These are phyloP conservation scores for Bambusicola thoracicus DNA, from an alignment of 2,113 vertebrate species.

Conservation along the genomic window DNA sequence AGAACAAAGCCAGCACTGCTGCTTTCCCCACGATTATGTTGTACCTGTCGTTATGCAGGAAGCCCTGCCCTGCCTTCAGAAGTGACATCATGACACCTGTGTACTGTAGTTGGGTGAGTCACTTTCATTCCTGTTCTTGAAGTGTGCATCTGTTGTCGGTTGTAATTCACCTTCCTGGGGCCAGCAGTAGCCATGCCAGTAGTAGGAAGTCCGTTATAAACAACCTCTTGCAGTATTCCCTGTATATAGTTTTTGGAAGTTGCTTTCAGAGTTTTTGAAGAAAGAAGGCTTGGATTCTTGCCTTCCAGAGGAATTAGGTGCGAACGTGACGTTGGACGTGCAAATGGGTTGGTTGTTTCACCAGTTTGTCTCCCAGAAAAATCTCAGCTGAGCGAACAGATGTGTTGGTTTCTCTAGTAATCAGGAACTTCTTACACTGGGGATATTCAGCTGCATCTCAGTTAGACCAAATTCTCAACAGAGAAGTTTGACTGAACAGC, in stretches of 20 bases:
- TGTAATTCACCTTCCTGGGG: background rate
- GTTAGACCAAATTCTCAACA: background rate
- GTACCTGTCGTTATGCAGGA: background rate
- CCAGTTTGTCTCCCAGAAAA: background rate
- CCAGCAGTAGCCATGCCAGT: background rate
- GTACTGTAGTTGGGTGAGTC: conserved; percentile 5
- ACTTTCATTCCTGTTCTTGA: background rate
- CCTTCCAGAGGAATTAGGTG: background rate
- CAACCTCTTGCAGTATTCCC: background rate
- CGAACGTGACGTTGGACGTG: background rate
- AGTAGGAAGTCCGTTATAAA: background rate
- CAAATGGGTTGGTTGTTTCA: background rate
- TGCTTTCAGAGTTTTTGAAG: background rate
- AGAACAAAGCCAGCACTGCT: background rate
- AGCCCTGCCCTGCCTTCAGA: background rate
- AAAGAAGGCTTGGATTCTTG: background rate
- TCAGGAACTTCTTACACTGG: background rate
- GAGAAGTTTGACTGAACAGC: background rate
- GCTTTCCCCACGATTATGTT: background rate
- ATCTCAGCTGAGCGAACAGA: background rate
- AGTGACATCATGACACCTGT: background rate
- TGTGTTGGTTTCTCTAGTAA: background rate
- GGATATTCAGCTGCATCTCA: background rate
- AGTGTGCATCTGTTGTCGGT: background rate
- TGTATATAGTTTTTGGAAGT: background rate